Percentiles rank a stretch among this genome's conserved stretches.
phyloP scores from a whole-genome alignment of 2,888 invertebrate species.

The Bruchidius siliquastri region DNA sequence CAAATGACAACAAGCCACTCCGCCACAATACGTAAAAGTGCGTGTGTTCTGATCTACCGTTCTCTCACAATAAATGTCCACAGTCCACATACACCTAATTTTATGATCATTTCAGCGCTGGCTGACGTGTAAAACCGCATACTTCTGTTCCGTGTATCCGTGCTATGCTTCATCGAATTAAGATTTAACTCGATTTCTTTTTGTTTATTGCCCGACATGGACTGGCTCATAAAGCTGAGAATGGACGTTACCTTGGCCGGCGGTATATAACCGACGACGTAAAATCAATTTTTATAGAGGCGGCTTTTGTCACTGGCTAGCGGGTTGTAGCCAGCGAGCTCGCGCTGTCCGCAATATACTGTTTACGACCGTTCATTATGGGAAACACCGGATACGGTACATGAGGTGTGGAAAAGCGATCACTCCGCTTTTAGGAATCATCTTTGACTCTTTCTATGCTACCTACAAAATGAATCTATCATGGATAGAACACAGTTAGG shows the following conservation, averaged over 20 bases:
- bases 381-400: not conserved
- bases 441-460: not conserved
- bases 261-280: not conserved
- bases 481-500: too few species aligned
- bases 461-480: not conserved
- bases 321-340: not conserved
- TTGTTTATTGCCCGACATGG: not conserved
- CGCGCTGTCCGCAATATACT: not conserved
- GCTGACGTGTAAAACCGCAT: not conserved
- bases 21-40: not conserved
- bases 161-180: not conserved
- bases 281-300: not conserved
- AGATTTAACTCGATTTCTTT: not conserved
- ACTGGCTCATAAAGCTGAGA: not conserved
- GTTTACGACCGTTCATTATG: not conserved
- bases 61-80: not conserved
- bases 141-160: not conserved
- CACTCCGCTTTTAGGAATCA: not conserved
- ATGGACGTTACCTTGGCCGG: not conserved
- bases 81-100: not conserved
- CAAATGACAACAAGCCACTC: too few species aligned
- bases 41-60: not conserved
- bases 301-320: not conserved
- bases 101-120: not conserved
- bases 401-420: not conserved